phyloP scores from a whole-genome alignment of 2,888 invertebrate species.

The Xestoiulus laeticollis region DNA sequence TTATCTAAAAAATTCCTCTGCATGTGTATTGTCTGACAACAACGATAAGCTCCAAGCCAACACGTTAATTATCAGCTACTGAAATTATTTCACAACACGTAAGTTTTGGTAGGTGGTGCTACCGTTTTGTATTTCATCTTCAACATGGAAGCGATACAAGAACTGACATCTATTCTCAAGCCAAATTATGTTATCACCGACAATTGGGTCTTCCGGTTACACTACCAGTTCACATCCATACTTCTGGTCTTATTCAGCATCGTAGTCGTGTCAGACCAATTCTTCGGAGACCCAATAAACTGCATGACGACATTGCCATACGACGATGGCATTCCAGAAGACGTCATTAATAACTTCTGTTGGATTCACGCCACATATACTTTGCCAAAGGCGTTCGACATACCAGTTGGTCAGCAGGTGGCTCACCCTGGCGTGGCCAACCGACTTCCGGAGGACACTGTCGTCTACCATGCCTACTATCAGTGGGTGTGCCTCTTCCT shows the following conservation, averaged over 20 bases:
- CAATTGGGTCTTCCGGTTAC: constrained; percentile 59
- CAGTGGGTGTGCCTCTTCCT: constrained; percentile 59
- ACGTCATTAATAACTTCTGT: constrained; percentile 92
- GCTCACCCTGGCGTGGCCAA: constrained; percentile 82
- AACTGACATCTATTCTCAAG: not conserved
- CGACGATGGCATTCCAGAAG: constrained; percentile 62
- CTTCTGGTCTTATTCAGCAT: constrained; percentile 59
- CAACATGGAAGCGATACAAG: not conserved
- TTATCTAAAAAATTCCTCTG: no score
- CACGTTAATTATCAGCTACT: not conserved
- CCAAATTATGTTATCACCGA: constrained; percentile 57
- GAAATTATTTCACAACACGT: not conserved
- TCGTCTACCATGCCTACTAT: constrained; percentile 59
- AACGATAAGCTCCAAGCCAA: no score
- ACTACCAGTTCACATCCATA: constrained; percentile 59
- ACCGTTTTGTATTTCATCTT: not conserved
- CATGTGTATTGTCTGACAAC: no score
- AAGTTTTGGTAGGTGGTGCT: not conserved
- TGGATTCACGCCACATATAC: constrained; percentile 96
- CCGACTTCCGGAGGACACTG: constrained; percentile 65
- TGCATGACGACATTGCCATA: constrained; percentile 56
- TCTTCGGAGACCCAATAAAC: constrained; percentile 60
- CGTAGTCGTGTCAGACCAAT: constrained; percentile 59
- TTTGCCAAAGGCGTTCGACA: constrained; percentile 81
- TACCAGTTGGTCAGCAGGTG: constrained; percentile 71